Conservation (phyloP, 1,140 invertebrate genomes). For the Leptopilina clavipes region DNA sequence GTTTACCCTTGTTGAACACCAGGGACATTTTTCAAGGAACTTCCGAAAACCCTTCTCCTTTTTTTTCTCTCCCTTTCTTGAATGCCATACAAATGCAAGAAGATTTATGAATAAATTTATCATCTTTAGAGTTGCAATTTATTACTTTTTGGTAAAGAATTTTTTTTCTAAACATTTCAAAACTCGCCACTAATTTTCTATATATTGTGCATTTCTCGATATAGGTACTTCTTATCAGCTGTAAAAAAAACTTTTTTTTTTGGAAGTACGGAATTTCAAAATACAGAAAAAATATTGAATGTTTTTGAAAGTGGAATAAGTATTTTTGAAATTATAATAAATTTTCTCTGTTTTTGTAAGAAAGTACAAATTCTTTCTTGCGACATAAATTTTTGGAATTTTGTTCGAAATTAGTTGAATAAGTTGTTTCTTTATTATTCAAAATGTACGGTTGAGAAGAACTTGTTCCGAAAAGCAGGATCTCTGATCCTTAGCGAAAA, state of each 20-base stretch:
- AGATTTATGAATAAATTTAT: slow-evolving; percentile 15
- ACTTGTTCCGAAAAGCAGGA: neutral
- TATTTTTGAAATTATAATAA: too few relatives aligned
- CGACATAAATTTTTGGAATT: too few relatives aligned
- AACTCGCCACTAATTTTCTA: too few relatives aligned
- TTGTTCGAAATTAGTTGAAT: neutral
- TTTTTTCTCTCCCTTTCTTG: neutral
- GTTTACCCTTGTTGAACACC: slow-evolving; percentile 9
- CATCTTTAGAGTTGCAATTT: neutral
- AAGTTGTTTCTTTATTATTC: neutral
- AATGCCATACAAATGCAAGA: neutral
- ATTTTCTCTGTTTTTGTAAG: too few relatives aligned
- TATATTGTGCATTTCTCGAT: too few relatives aligned
- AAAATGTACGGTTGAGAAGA: neutral
- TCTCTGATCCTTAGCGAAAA: slow-evolving; percentile 5
- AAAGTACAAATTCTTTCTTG: neutral
- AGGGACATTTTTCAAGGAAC: neutral
- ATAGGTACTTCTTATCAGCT: too few relatives aligned
- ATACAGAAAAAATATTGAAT: too few relatives aligned
- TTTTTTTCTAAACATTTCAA: neutral
- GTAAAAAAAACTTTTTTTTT: too few relatives aligned
- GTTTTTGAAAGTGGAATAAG: too few relatives aligned
- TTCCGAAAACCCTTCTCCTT: neutral
- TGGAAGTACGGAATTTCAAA: too few relatives aligned
- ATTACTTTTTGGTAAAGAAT: neutral